These are phyloP conservation scores for Parasteatoda tepidariorum DNA, from an alignment of 1,140 invertebrate species.

Conservation along the genomic window DNA sequence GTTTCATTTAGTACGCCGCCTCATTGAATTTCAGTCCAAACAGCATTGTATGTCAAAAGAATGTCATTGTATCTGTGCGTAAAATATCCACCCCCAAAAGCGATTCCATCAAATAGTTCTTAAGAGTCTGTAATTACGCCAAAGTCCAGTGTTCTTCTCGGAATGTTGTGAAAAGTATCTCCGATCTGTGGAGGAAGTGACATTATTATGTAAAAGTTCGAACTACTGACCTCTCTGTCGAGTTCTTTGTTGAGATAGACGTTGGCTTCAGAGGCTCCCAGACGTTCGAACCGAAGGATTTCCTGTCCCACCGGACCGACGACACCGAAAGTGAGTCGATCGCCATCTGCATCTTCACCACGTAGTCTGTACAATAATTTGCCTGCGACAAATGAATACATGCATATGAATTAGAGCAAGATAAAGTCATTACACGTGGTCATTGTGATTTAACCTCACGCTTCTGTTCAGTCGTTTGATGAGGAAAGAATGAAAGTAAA, in stretches of 20 bases:
- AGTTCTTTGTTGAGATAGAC: conserved; percentile 88
- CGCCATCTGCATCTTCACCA: conserved; percentile 86
- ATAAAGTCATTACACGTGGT: background rate
- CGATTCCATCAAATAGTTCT: too few relatives aligned
- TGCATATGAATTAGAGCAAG: background rate
- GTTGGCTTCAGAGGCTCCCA: conserved; percentile 83
- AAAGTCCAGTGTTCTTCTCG: background rate
- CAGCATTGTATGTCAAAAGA: too few relatives aligned
- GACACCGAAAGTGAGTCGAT: conserved; percentile 85
- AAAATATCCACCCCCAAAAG: background rate
- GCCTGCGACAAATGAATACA: conserved; percentile 70
- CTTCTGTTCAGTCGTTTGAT: too few relatives aligned
- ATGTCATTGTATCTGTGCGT: background rate
- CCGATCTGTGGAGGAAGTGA: conserved; percentile 18
- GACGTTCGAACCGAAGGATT: conserved; percentile 85
- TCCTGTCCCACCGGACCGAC: conserved; percentile 81
- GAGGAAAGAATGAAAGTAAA: too few relatives aligned
- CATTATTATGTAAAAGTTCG: background rate
- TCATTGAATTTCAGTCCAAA: too few relatives aligned
- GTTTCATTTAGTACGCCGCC: too few relatives aligned
- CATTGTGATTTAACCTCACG: too few relatives aligned
- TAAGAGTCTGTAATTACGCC: background rate
- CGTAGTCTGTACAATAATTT: conserved; percentile 84
- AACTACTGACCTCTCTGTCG: conserved; percentile 82
- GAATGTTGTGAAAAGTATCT: background rate